Evolutionary conservation across 2,888 invertebrate genomes (phyloP), one percentile per base, ranked within the genome.

Genomic region (Orchesella flavescens): DNA sequence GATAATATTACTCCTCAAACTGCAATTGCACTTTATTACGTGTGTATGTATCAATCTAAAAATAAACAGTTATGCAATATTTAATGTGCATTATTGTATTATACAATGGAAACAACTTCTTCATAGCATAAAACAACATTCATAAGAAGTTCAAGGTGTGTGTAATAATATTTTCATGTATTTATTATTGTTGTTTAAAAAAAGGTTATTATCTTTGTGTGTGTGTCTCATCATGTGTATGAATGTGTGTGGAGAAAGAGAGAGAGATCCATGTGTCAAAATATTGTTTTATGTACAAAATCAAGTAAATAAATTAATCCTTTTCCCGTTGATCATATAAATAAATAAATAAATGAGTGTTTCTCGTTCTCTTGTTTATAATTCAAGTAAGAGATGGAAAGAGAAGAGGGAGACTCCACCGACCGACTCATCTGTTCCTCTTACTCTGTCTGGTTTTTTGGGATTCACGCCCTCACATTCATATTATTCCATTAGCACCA

Each of bases 281-380:
- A 83, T 83, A 83, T 83, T 83, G 82, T 83, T 83, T 83, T 83
- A 83, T 83, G 82, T 83, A 83, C 82, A 83, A 83, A 83, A 83
- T 83, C 82, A 83, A 83, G 82, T 83, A 83, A 83, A 83, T 83
- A 83, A 83, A 83, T 83, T 83, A 83, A 83, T 83, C 82, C 82
- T 76, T 82, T 71, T 83, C 72, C 76, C 76, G 76, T 83, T 83
- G 72, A 76, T 83, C 76, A 72, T 72, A 75, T 59, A 69, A 79
- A 82, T 69, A 74, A 74, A 75, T 75, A 69, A 83, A 82, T 74
- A 66, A 69, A 74, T 68, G 74, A 74, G 74, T 74, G 74, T 82
- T 75, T 82, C 81, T 75, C 15, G 75, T 75, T 82, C 81, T 75
- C 15, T 75, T 82, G 75, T 82, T 75, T 82, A 59, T 80, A 74